Evolutionary conservation across 2,797 vertebrate genomes (phyloP), one percentile per base, ranked within the genome.

Genomic region (Poecilia wingei): DNA sequence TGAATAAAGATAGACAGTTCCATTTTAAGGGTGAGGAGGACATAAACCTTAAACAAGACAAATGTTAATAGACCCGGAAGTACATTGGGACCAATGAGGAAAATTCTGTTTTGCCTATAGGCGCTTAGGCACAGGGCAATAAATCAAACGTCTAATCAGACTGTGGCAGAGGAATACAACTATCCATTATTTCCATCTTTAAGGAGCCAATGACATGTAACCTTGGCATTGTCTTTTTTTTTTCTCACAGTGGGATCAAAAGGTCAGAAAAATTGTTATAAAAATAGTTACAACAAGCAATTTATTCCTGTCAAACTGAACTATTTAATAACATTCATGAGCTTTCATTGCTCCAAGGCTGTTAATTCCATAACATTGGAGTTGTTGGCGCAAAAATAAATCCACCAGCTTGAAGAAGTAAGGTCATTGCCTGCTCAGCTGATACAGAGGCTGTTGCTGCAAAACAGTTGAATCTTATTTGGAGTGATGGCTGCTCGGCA

Each of bases 401-500:
- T 66, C 66, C 74, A 68, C 75, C 75, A 69, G 74, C 43, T 10
- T 74, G 73, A 39, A 79, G 47, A 85, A 87, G 79, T 77, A 79
- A 82, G 83, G 87, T 88, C 82, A 78, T 77, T 77, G 75, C 51
- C 64, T 28, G 69, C 85, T 87, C 84, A 88, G 85, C 84, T 81
- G 79, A 76, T 55, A 70, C 72, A 36, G 80, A 80, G 82, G 81
- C 89, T 79, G 78, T 69, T 83, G 79, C 79, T 86, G 78, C 39
- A 53, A 75, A 81, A 81, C 86, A 78, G 88, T 75, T 87, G 82
- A 88, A 88, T 87, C 87, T 87, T 76, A 86, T 78, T 89, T 82
- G 73, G 68, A 76, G 43, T 82, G 86, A 89, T 80, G 80, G 64
- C 78, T 83, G 80, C 74, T 73, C 83, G 85, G 88, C 84, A 88